These are phyloP conservation scores for Delphinus delphis DNA, from an alignment of 2,113 vertebrate species.

Conservation along the genomic window DNA sequence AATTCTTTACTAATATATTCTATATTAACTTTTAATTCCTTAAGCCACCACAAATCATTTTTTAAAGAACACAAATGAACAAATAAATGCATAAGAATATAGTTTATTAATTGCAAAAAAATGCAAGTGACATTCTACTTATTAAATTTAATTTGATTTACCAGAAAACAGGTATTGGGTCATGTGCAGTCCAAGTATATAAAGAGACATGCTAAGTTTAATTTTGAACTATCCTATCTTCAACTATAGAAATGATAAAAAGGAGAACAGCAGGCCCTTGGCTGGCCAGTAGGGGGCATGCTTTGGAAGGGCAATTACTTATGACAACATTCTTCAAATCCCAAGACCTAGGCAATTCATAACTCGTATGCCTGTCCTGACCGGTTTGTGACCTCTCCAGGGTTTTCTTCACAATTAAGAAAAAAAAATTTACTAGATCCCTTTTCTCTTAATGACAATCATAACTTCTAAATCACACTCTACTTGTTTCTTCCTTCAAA, in stretches of 20 bases:
- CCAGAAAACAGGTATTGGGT: neutral
- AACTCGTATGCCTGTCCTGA: neutral
- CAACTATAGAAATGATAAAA: neutral
- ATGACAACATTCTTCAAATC: neutral
- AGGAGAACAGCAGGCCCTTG: neutral
- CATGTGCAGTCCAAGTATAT: neutral
- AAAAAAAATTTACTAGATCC: neutral
- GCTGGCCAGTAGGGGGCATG: neutral
- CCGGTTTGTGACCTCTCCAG: neutral
- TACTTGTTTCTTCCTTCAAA: neutral
- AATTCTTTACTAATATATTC: neutral
- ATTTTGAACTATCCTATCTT: conserved; percentile 12
- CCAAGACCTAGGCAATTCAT: neutral
- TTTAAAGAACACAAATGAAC: neutral
- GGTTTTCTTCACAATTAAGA: neutral
- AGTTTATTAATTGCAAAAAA: too few species aligned
- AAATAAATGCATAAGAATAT: neutral
- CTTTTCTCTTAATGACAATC: neutral
- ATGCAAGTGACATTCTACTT: neutral
- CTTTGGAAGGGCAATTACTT: neutral
- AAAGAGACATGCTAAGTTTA: neutral
- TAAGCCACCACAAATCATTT: neutral
- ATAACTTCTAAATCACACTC: conserved; percentile 12
- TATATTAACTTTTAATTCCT: neutral
- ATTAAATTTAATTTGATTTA: neutral